Evolutionary conservation across 2,888 invertebrate species (phyloP).

Genomic region (Heliothis peltigera): DNA sequence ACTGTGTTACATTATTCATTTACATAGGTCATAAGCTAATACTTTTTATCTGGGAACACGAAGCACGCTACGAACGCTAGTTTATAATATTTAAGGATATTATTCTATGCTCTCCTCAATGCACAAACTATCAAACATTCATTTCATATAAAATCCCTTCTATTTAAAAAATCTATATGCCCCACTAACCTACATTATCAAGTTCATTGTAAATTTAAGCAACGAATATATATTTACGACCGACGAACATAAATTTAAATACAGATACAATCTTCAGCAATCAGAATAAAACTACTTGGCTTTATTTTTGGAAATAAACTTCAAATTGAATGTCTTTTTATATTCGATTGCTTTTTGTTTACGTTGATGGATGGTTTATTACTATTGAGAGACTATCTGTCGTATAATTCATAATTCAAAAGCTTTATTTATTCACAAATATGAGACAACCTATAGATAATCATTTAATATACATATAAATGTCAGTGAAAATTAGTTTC

Average conservation of each 20-base stretch:
- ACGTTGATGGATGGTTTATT: constrained; percentile 16
- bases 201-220: constrained; percentile 27
- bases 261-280: constrained; percentile 50
- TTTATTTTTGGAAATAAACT: constrained; percentile 36
- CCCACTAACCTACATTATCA: constrained; percentile 40
- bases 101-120: constrained; percentile 13
- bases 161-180: constrained; percentile 6
- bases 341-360: constrained; percentile 26
- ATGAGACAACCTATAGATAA: too few species aligned
- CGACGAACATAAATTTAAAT: constrained; percentile 45
- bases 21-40: too few species aligned
- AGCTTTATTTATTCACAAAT: too few species aligned
- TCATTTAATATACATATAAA: too few species aligned
- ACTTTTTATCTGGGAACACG: too few species aligned
- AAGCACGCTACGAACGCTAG: too few species aligned
- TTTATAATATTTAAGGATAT: too few species aligned
- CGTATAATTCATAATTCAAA: too few species aligned
- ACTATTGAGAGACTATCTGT: constrained; percentile 58
- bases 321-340: constrained; percentile 21
- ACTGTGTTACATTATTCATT: too few species aligned
- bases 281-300: constrained; percentile 31
- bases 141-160: not conserved
- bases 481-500: too few species aligned
- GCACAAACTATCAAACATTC: not conserved
- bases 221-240: constrained; percentile 44